These are phyloP conservation scores for Zoanthus sociatus DNA, from an alignment of 92 coral and sea anemone species.

Conservation along the genomic window DNA sequence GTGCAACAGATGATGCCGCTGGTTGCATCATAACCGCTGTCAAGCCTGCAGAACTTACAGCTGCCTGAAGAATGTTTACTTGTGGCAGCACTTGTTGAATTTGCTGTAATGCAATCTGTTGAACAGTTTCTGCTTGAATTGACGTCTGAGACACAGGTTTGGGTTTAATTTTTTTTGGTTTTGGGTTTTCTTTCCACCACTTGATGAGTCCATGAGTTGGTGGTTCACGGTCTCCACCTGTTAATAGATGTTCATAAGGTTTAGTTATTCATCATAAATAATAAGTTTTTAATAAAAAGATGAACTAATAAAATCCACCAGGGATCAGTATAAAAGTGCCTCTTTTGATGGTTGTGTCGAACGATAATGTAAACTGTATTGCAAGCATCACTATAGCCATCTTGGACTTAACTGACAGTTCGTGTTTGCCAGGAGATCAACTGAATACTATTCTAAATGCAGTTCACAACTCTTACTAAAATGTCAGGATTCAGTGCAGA, in stretches of 20 bases:
- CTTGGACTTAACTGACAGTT: too few species aligned
- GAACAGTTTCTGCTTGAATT: conserved; percentile 81
- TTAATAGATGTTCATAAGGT: not conserved
- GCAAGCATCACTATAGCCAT: too few species aligned
- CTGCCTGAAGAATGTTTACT: conserved; percentile 91
- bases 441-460: too few species aligned
- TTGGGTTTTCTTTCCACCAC: conserved; percentile 99
- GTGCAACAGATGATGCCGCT: conserved; percentile 71
- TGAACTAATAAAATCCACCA: too few species aligned
- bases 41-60: conserved; percentile 89
- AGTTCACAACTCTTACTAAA: too few species aligned
- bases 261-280: too few species aligned
- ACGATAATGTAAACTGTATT: too few species aligned
- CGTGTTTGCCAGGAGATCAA: too few species aligned
- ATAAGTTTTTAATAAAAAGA: too few species aligned
- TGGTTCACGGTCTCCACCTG: conserved; percentile 99
- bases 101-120: conserved; percentile 89
- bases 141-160: conserved; percentile 75
- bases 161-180: conserved; percentile 94
- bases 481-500: too few species aligned
- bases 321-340: too few species aligned
- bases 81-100: conserved; percentile 88
- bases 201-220: conserved; percentile 98
- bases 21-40: conserved; percentile 91
- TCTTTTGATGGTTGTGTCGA: too few species aligned